Evolutionary conservation across 2,888 invertebrate genomes (phyloP).

Genomic region (Drosophila peninsularis): DNA sequence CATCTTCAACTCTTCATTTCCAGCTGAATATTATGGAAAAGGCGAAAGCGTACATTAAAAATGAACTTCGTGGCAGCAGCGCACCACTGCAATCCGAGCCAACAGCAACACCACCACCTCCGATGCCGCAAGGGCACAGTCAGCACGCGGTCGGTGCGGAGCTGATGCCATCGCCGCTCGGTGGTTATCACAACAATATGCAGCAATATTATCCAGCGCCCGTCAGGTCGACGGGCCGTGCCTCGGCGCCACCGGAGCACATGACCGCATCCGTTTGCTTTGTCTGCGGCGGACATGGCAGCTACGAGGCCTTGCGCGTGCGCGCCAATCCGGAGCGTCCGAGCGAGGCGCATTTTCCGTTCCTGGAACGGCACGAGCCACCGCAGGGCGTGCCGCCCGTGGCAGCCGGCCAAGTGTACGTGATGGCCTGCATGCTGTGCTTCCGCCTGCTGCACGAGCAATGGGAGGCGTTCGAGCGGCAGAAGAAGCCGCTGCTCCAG

Average conservation of each 20-base stretch:
- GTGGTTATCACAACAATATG: conserved; percentile 46
- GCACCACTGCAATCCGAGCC: conserved; percentile 60
- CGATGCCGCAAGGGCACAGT: conserved; percentile 15
- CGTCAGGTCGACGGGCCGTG: conserved; percentile 55
- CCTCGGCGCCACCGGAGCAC: conserved; percentile 66
- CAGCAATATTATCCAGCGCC: conserved; percentile 55
- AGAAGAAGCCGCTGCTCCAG: conserved; percentile 93
- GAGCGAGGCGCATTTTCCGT: conserved; percentile 94
- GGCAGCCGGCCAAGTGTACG: conserved; percentile 85
- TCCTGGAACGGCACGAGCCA: conserved; percentile 94
- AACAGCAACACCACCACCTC: conserved; percentile 40
- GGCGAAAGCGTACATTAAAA: conserved; percentile 90
- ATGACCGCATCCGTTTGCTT: conserved; percentile 86
- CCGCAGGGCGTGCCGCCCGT: conserved; percentile 88
- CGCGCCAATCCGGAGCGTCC: conserved; percentile 89
- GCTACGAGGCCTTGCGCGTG: conserved; percentile 87
- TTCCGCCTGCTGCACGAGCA: conserved; percentile 94
- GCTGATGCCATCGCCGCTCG: conserved; percentile 63
- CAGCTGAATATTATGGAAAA: conserved; percentile 86
- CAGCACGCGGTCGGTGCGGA: conserved; percentile 44
- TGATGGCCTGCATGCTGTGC: conserved; percentile 93
- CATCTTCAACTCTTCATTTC: not conserved
- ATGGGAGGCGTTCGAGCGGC: conserved; percentile 95
- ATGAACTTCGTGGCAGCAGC: conserved; percentile 87
- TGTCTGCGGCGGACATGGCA: conserved; percentile 90